phyloP scores from a whole-genome alignment of 2,113 vertebrate species.

The Albula glossodonta region DNA sequence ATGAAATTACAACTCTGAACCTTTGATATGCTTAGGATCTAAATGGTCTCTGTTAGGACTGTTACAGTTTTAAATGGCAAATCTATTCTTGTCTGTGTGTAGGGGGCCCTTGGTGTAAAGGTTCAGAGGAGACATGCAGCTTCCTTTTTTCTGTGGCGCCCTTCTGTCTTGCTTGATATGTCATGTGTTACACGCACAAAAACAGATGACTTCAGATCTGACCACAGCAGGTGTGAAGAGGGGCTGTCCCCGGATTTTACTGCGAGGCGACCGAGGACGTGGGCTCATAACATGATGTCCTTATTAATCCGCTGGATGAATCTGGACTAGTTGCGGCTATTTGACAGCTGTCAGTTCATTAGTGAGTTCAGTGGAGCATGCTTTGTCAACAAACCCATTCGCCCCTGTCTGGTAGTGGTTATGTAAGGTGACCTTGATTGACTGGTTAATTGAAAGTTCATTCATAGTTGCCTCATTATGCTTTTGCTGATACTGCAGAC shows the following conservation, averaged over 20 bases:
- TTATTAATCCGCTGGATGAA: neutral
- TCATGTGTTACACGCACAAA: neutral
- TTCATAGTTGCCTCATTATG: neutral
- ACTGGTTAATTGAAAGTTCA: neutral
- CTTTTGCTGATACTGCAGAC: too few relatives aligned
- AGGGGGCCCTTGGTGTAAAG: neutral
- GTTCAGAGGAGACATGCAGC: neutral
- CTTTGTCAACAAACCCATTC: neutral
- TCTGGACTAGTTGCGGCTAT: neutral
- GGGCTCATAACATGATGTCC: neutral
- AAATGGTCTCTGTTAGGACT: neutral
- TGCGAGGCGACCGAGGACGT: too few relatives aligned
- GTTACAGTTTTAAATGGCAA: neutral
- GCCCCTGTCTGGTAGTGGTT: neutral
- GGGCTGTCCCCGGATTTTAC: neutral
- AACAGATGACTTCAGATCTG: neutral
- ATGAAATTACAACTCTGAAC: neutral
- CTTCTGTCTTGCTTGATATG: neutral
- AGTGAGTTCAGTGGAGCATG: neutral
- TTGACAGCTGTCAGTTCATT: neutral
- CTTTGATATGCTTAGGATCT: neutral
- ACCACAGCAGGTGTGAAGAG: neutral
- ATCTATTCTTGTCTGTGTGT: neutral
- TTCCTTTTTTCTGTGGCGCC: neutral
- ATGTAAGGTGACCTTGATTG: neutral